A percentile compares a stretch with the other conserved stretches of the same genome.
These are phyloP conservation scores for Telmatherina bonti DNA, from an alignment of 2,797 vertebrate genomes.

Conservation along the genomic window DNA sequence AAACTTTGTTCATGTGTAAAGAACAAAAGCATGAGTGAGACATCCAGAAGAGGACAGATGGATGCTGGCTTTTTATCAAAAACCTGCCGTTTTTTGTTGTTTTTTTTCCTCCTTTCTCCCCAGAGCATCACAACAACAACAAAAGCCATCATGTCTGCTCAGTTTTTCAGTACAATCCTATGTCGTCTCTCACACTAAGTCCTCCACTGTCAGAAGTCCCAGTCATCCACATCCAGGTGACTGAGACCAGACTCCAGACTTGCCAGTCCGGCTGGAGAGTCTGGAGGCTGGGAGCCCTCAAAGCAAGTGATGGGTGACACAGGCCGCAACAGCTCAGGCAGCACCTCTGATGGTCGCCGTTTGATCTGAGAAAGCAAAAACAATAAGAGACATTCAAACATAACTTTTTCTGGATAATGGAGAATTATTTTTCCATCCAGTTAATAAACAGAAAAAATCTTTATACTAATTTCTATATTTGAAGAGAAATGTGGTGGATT, in stretches of 20 bases:
- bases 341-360: conserved; percentile 90
- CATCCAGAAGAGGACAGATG: conserved; percentile 62
- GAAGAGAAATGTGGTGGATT: neutral
- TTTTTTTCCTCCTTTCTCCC: conserved; percentile 24
- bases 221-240: conserved; percentile 95
- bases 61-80: conserved; percentile 70
- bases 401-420: too few relatives aligned
- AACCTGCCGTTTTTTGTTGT: too few relatives aligned
- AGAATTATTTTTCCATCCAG: neutral
- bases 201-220: conserved; percentile 91
- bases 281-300: conserved; percentile 82
- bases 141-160: conserved; percentile 30
- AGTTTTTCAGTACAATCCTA: conserved; percentile 29
- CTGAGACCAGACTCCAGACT: conserved; percentile 91
- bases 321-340: conserved; percentile 92
- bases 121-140: conserved; percentile 24
- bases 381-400: too few relatives aligned
- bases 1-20: conserved; percentile 62
- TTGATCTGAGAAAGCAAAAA: conserved; percentile 86
- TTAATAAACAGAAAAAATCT: too few relatives aligned
- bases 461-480: neutral
- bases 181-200: conserved; percentile 14
- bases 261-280: conserved; percentile 86
- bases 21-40: conserved; percentile 54
- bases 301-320: conserved; percentile 89